These are phyloP conservation scores for Prunella fulvescens DNA, from an alignment of 2,113 vertebrate species.

Conservation along the genomic window DNA sequence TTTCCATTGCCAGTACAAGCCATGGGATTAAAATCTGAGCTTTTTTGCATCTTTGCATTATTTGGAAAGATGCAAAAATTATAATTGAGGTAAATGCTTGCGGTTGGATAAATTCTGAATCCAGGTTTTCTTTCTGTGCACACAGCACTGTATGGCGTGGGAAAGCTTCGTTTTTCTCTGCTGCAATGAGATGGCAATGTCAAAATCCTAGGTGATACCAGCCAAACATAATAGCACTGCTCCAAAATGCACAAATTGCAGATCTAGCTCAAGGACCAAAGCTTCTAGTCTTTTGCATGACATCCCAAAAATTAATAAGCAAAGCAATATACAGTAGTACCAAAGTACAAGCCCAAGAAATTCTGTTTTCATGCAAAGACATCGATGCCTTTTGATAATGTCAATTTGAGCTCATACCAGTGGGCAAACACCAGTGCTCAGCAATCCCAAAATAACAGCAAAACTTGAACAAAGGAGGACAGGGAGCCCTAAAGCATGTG, in stretches of 20 bases:
- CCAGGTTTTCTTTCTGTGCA: background rate
- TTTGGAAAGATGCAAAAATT: background rate
- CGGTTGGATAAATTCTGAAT: background rate
- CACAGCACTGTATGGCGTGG: background rate
- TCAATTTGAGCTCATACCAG: background rate
- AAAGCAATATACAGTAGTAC: background rate
- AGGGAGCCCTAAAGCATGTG: background rate
- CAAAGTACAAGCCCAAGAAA: background rate
- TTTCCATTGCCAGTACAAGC: background rate
- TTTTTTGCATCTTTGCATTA: background rate
- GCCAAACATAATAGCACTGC: background rate
- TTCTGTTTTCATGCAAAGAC: background rate
- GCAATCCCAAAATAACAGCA: background rate
- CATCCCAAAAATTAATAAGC: background rate
- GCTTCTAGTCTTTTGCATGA: background rate
- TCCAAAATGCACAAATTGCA: background rate
- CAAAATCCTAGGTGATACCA: background rate
- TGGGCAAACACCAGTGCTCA: background rate
- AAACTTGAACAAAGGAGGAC: background rate
- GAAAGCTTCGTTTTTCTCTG: background rate
- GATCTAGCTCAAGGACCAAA: background rate
- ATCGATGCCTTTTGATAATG: background rate
- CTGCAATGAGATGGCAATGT: background rate
- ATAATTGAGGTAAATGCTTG: background rate
- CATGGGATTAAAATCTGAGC: background rate